These are phyloP conservation scores for Aspidapion aeneum DNA, from an alignment of 2,888 invertebrate species.

Conservation along the genomic window DNA sequence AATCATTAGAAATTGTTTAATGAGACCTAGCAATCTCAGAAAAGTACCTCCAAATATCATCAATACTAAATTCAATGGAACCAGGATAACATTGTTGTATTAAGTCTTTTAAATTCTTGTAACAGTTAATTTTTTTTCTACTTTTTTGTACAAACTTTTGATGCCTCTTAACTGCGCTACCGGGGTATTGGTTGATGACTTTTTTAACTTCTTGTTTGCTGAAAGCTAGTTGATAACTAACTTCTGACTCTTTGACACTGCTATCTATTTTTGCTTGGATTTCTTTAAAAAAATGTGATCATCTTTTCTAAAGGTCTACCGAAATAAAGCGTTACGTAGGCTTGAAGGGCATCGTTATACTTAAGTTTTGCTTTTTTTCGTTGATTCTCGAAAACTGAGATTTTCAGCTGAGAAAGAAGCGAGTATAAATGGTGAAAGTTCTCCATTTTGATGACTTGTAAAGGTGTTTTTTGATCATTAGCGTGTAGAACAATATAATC, in stretches of 20 bases:
- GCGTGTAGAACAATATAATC: slow-evolving; percentile 77
- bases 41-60: slow-evolving; percentile 94
- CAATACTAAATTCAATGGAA: slow-evolving; percentile 93
- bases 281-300: slow-evolving; percentile 94
- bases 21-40: slow-evolving; percentile 97
- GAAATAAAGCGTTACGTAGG: slow-evolving; percentile 93
- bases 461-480: slow-evolving; percentile 83
- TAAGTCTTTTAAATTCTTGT: slow-evolving; percentile 87
- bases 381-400: slow-evolving; percentile 79
- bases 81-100: slow-evolving; percentile 96
- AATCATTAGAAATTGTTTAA: slow-evolving; percentile 23
- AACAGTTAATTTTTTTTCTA: slow-evolving; percentile 96
- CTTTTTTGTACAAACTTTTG: slow-evolving; percentile 90
- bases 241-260: slow-evolving; percentile 95
- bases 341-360: slow-evolving; percentile 85
- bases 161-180: slow-evolving; percentile 74
- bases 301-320: slow-evolving; percentile 89
- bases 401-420: slow-evolving; percentile 83
- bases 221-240: slow-evolving; percentile 96
- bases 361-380: slow-evolving; percentile 87
- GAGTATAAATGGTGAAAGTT: slow-evolving; percentile 94
- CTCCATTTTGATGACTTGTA: slow-evolving; percentile 90
- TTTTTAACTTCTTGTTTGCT: slow-evolving; percentile 95
- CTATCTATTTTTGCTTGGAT: slow-evolving; percentile 90
- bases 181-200: slow-evolving; percentile 92